A percentile compares a stretch with the other conserved stretches of the same genome.
Evolutionary conservation across 2,797 vertebrate species (phyloP).

Genomic region (Pantherophis alleghaniensis): DNA sequence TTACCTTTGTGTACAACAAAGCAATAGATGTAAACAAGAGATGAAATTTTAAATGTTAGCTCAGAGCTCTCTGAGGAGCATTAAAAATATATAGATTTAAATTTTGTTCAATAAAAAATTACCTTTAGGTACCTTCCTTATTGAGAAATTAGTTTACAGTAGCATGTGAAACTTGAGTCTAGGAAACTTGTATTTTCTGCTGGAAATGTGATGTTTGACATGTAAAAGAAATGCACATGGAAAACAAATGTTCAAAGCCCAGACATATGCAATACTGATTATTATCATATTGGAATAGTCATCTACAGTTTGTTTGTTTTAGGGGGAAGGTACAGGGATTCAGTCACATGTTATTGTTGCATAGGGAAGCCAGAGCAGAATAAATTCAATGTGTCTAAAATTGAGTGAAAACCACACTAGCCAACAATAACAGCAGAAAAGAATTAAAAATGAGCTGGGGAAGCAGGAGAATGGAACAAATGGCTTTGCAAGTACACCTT

Average conservation of each 20-base stretch:
- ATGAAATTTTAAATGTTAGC: background rate
- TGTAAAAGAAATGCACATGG: conserved; percentile 26
- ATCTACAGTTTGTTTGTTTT: conserved; percentile 29
- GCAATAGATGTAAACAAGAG: conserved; percentile 17
- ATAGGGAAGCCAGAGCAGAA: conserved; percentile 15
- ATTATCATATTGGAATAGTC: conserved; percentile 39
- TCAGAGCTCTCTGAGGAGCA: background rate
- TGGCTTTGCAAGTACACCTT: background rate
- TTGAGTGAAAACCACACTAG: conserved; percentile 29
- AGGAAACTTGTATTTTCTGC: conserved; percentile 15
- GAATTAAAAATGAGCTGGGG: conserved; percentile 9
- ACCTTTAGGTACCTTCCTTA: background rate
- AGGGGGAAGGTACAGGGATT: background rate
- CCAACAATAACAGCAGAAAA: conserved; percentile 33
- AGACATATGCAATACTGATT: conserved; percentile 18
- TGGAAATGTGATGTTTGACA: conserved; percentile 13
- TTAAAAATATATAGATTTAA: conserved; percentile 7
- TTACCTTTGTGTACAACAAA: background rate
- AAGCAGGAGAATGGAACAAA: background rate
- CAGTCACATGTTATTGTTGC: conserved; percentile 9
- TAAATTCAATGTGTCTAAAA: conserved; percentile 14
- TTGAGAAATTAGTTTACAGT: background rate
- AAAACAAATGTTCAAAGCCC: background rate
- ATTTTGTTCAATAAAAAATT: background rate
- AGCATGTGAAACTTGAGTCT: background rate